phyloP scores from a whole-genome alignment of 2,888 invertebrate genomes.

The Cephonodes hylas region DNA sequence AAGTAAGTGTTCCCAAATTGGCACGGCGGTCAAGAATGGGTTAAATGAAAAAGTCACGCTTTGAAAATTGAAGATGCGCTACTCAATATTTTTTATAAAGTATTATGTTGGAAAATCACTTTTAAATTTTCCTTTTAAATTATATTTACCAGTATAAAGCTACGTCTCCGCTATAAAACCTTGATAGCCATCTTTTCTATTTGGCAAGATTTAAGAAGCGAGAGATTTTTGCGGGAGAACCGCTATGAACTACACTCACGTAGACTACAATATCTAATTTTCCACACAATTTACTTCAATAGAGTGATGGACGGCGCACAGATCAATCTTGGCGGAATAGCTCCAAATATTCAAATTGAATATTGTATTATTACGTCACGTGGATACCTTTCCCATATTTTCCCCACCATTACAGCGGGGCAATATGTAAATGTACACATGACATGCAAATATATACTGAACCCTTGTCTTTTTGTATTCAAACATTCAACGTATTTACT shows the following conservation, averaged over 20 bases:
- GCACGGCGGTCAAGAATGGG: no score
- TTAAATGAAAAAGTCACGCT: no score
- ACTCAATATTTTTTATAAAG: no score
- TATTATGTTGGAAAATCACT: no score
- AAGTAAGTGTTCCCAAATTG: no score
- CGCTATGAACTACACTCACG: not conserved
- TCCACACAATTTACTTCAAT: not conserved
- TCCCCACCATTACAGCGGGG: not conserved
- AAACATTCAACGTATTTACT: not conserved
- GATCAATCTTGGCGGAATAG: not conserved
- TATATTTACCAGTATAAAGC: no score
- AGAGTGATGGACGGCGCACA: not conserved
- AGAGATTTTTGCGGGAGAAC: not conserved
- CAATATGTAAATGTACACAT: not conserved
- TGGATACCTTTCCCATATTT: not conserved
- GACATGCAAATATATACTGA: slow-evolving; percentile 2
- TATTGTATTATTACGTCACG: not conserved
- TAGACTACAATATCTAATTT: not conserved
- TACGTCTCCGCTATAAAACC: no score
- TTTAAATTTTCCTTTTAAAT: no score
- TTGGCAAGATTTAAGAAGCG: no score
- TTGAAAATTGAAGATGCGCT: no score
- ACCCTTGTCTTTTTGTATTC: not conserved
- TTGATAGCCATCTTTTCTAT: no score
- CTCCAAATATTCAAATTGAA: not conserved